phyloP scores from a whole-genome alignment of 2,113 vertebrate genomes.

The Leucoraja erinaceus region DNA sequence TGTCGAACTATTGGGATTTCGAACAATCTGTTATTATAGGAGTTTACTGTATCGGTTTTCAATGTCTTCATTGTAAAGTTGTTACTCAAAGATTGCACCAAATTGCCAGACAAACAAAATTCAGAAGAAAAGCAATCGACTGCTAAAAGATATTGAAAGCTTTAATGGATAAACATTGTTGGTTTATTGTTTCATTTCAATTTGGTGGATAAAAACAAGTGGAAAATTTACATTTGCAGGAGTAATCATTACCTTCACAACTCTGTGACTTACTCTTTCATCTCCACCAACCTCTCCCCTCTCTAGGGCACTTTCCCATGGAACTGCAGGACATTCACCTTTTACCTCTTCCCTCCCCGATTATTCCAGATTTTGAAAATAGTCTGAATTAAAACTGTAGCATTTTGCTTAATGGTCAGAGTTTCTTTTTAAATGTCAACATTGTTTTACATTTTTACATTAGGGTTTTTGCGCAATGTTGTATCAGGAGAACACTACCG shows the following conservation, averaged over 20 bases:
- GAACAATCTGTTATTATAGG: too few species aligned
- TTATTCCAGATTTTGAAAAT: background rate
- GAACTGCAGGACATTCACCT: too few species aligned
- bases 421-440: background rate
- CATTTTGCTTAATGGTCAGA: background rate
- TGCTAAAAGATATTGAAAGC: background rate
- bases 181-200: background rate
- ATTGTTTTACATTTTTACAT: background rate
- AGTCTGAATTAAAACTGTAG: background rate
- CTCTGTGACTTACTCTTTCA: too few species aligned
- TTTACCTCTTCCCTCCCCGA: too few species aligned
- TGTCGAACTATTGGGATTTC: too few species aligned
- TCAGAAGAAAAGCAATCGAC: background rate
- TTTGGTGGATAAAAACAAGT: background rate
- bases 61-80: too few species aligned
- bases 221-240: background rate
- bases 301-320: too few species aligned
- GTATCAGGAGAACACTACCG: conserved; percentile 95
- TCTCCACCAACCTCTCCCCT: background rate
- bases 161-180: background rate
- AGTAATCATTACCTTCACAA: background rate
- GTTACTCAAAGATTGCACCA: too few species aligned
- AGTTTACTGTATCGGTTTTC: too few species aligned
- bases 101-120: too few species aligned
- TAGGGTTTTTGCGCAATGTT: conserved; percentile 93